A percentile compares a stretch with the other conserved stretches of the same genome.
Evolutionary conservation across 1,140 invertebrate species (phyloP).

Genomic region (Leptopilina clavipes): DNA sequence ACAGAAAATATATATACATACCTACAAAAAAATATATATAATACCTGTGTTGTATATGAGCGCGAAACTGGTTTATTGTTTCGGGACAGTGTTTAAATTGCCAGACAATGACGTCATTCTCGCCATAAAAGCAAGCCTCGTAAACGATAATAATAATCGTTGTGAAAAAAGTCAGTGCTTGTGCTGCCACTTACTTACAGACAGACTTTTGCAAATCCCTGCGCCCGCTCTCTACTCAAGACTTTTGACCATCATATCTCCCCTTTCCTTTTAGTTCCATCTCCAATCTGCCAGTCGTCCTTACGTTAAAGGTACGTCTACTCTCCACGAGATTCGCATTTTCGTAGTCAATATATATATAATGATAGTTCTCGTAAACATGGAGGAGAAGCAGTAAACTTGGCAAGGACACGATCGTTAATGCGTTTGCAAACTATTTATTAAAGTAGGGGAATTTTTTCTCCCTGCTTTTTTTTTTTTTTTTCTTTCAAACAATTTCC

Average conservation of each 20-base stretch:
- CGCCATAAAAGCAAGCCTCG: conserved; percentile 36
- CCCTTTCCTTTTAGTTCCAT: conserved; percentile 16
- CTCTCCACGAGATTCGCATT: too few species aligned
- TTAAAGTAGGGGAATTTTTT: conserved; percentile 2
- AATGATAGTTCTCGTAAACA: background rate
- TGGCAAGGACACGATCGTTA: conserved; percentile 19
- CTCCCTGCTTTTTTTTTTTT: too few species aligned
- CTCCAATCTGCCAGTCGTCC: background rate
- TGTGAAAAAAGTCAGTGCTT: conserved; percentile 52
- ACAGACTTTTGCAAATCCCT: conserved; percentile 27
- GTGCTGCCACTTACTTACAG: background rate
- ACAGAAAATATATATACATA: conserved; percentile 21
- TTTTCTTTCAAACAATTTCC: too few species aligned
- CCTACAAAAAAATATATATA: conserved; percentile 47
- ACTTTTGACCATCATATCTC: conserved; percentile 28
- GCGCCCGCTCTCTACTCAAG: background rate
- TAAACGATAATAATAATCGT: conserved; percentile 50
- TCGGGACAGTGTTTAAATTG: conserved; percentile 62
- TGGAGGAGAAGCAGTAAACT: background rate
- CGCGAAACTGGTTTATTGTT: conserved; percentile 65
- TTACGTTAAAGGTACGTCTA: too few species aligned
- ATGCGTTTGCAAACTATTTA: conserved; percentile 2
- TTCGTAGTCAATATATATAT: too few species aligned
- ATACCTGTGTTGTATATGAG: too few species aligned
- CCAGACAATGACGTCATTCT: conserved; percentile 65